Percentiles rank a stretch among this genome's conserved stretches.
Conservation (phyloP, 2,888 invertebrate genomes). For the Aethes cnicana region DNA sequence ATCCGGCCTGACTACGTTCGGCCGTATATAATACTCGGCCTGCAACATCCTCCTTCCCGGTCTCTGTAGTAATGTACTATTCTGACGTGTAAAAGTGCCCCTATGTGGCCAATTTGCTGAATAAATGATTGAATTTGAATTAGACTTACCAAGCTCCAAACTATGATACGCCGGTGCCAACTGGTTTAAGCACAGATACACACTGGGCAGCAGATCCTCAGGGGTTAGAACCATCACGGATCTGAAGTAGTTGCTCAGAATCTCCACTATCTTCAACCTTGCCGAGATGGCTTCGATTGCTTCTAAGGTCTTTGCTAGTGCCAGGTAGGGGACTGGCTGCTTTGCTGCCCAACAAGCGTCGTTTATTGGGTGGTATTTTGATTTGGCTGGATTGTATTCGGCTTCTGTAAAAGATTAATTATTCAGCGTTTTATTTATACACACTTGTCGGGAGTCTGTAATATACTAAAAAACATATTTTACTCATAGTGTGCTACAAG, state of each 20-base stretch:
- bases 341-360: constrained; percentile 91
- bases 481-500: too few relatives aligned
- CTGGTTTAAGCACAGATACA: constrained; percentile 97
- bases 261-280: constrained; percentile 95
- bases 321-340: constrained; percentile 94
- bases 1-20: too few relatives aligned
- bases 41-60: too few relatives aligned
- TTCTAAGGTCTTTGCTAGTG: constrained; percentile 94
- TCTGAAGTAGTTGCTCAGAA: constrained; percentile 92
- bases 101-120: too few relatives aligned
- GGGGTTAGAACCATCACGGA: constrained; percentile 95
- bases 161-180: constrained; percentile 96
- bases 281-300: constrained; percentile 92
- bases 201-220: constrained; percentile 93
- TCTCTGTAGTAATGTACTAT: too few relatives aligned
- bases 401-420: too few relatives aligned
- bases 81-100: too few relatives aligned
- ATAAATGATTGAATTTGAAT: too few relatives aligned
- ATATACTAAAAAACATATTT: too few relatives aligned
- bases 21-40: too few relatives aligned
- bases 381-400: constrained; percentile 86
- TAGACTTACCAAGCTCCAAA: constrained; percentile 83
- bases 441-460: too few relatives aligned
- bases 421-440: too few relatives aligned
- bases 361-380: constrained; percentile 90